A percentile compares a stretch with the other conserved stretches of the same genome.
Conservation (phyloP, 2,888 invertebrate species). For the Pollenia labialis region DNA sequence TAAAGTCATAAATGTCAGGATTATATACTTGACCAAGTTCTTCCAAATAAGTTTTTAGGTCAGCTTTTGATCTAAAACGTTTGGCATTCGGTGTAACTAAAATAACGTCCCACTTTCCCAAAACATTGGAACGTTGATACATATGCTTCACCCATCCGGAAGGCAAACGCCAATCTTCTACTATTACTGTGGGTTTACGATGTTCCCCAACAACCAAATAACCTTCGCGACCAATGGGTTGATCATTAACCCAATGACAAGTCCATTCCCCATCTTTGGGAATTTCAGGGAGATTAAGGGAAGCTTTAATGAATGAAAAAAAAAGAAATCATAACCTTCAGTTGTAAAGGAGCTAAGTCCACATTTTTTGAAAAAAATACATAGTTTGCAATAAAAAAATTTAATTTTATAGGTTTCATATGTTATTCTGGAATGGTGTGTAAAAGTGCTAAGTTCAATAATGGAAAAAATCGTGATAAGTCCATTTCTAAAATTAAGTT, state of each 20-base stretch:
- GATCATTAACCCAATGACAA: slow-evolving; percentile 89
- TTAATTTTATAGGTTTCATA: too few species aligned
- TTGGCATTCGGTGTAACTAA: slow-evolving; percentile 88
- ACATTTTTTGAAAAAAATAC: not conserved
- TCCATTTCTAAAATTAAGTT: too few species aligned
- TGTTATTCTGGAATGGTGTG: too few species aligned
- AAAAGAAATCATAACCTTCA: too few species aligned
- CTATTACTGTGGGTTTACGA: slow-evolving; percentile 86
- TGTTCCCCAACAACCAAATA: slow-evolving; percentile 84
- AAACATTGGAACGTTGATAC: slow-evolving; percentile 88
- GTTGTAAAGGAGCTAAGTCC: too few species aligned
- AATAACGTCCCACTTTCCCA: slow-evolving; percentile 92
- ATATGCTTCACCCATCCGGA: slow-evolving; percentile 92
- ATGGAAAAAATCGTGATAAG: too few species aligned
- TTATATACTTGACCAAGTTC: slow-evolving; percentile 84
- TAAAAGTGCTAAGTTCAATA: too few species aligned
- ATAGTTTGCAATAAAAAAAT: not conserved
- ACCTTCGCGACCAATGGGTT: slow-evolving; percentile 87
- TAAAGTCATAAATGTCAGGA: slow-evolving; percentile 87
- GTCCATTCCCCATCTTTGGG: slow-evolving; percentile 87
- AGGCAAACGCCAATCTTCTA: slow-evolving; percentile 90
- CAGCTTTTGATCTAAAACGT: slow-evolving; percentile 86
- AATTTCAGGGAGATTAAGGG: slow-evolving; percentile 83
- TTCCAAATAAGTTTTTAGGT: slow-evolving; percentile 85
- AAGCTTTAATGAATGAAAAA: slow-evolving; percentile 75